Evolutionary conservation across 2,113 vertebrate genomes (phyloP).

Genomic region (Corythaeola cristata): DNA sequence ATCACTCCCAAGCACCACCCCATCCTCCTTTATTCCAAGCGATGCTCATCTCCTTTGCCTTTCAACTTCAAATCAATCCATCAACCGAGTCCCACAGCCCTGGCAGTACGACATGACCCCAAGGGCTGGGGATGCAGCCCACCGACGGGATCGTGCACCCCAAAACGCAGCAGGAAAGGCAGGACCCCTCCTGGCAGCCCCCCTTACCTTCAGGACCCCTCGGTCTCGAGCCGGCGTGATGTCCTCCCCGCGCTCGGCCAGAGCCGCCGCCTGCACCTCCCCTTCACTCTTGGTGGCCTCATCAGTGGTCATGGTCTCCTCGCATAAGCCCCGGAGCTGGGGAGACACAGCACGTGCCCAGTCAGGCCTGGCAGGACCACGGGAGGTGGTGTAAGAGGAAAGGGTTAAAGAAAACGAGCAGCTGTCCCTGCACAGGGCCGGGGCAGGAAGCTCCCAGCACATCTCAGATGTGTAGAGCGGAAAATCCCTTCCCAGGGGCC

Average conservation of each 20-base stretch:
- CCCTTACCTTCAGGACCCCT: constrained; percentile 90
- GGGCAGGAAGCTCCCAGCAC: background rate
- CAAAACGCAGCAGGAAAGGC: background rate
- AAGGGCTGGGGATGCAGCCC: background rate
- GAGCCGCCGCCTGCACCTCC: constrained; percentile 70
- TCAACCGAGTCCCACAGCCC: background rate
- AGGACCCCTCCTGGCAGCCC: background rate
- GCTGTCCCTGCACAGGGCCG: background rate
- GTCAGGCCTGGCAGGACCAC: background rate
- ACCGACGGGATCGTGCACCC: accelerated
- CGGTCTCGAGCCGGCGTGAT: constrained; percentile 84
- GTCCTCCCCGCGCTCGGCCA: constrained; percentile 83
- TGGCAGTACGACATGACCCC: background rate
- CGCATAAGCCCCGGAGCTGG: constrained; percentile 8
- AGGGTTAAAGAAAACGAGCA: background rate
- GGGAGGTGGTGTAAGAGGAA: background rate
- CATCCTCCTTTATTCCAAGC: background rate
- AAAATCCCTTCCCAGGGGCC: background rate
- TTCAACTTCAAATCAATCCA: background rate
- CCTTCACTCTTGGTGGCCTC: constrained; percentile 80
- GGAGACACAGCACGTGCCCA: background rate
- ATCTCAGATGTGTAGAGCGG: background rate
- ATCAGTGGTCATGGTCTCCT: constrained; percentile 88
- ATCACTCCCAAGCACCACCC: background rate
- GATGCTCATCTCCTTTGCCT: background rate